Percentiles rank a stretch among this genome's conserved stretches.
Conservation (phyloP, 2,113 vertebrate species). For the Verasper variegatus region DNA sequence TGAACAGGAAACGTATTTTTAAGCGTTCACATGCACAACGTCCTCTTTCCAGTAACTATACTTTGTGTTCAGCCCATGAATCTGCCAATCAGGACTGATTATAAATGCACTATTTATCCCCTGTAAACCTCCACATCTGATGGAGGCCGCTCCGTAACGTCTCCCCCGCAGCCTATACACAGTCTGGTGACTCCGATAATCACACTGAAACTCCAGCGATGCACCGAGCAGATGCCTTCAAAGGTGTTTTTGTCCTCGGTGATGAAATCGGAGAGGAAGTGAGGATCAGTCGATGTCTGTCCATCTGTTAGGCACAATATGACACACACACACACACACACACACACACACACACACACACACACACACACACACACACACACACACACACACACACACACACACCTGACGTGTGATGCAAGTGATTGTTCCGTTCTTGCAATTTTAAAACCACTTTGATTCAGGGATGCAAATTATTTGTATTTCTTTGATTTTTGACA, state of each 20-base stretch:
- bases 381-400: neutral
- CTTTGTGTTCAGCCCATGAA: constrained; percentile 1
- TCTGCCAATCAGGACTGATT: constrained; percentile 9
- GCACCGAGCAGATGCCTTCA: constrained; percentile 62
- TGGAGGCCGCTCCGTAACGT: constrained; percentile 9
- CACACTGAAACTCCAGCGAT: constrained; percentile 21
- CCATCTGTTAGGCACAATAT: constrained; percentile 59
- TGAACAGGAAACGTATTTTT: neutral
- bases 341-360: neutral
- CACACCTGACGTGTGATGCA: constrained; percentile 24
- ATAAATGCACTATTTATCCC: constrained; percentile 43
- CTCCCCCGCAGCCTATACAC: constrained; percentile 17
- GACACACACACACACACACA: neutral
- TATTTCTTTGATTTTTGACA: too few relatives aligned
- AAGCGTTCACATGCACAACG: neutral
- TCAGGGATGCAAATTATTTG: too few relatives aligned
- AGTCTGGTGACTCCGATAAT: constrained; percentile 44
- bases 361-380: neutral
- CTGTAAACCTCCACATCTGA: constrained; percentile 50
- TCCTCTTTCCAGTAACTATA: neutral
- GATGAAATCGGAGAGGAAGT: constrained; percentile 38
- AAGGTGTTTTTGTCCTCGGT: constrained; percentile 54
- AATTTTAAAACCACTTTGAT: constrained; percentile 26
- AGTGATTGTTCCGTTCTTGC: constrained; percentile 22
- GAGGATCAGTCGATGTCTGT: constrained; percentile 39